Evolutionary conservation across 2,888 invertebrate genomes (phyloP), one percentile per base, ranked within the genome.

Genomic region (Napeogenes sylphis): DNA sequence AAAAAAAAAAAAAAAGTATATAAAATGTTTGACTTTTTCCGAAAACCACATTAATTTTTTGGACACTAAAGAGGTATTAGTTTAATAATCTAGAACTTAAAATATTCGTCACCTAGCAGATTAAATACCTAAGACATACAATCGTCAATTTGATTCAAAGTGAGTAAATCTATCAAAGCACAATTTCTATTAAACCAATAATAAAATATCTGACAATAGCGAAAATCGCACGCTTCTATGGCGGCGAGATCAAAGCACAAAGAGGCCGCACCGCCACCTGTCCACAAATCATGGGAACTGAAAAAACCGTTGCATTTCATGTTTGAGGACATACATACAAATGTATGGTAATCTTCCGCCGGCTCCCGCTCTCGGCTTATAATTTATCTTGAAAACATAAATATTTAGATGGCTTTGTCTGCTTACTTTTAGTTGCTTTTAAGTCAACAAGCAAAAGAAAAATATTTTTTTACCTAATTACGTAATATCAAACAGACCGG

Each of bases 191-290:
- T 76, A 77, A 75, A 76, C 77, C 81, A 79, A 75, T 77, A 73
- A 70, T 73, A 75, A 76, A 75, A 77, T 71, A 72, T 68, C 71
- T 71, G 69, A 85, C 85, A 86, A 78, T 86, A 78, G 70, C 65
- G 68, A 67, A 72, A 79, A 79, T 84, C 87, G 83, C 84, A 84
- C 85, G 84, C 79, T 84, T 85, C 85, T 82, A 80, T 75, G 73
- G 77, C 88, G 90, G 90, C 80, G 69, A 79, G 77, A 84, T 87
- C 83, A 87, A 85, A 86, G 78, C 75, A 77, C 81, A 87, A 85
- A 87, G 82, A 79, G 70, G 80, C 89, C 88, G 80, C 81, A 79
- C 81, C 83, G 82, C 87, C 90, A 89, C 90, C 90, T 90, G 90
- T 84, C 84, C 79, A 81, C 82, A 83, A 85, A 86, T 83, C 87